Base-by-base conservation (phyloP, 2,888 invertebrate species). In the Ditula angustiorana region DNA sequence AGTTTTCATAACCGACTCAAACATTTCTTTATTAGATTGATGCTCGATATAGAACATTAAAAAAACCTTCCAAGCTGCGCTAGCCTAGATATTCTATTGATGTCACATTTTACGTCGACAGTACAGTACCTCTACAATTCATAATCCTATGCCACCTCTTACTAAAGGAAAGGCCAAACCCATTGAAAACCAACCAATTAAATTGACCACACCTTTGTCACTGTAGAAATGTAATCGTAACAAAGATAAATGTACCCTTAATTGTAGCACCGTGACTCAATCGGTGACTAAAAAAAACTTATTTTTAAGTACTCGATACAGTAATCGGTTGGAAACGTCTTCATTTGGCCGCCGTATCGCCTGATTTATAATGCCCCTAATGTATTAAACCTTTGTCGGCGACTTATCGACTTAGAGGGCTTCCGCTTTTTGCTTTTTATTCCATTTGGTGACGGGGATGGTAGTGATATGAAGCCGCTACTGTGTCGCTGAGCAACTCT, bases 381-480 rank as follows among this genome's bases (percentile, higher is more conserved):
- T 80, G 85, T 85, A 85, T 86, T 87, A 85, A 82, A 74, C 83
- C 90, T 90, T 92, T 92, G 92, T 90, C 92, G 92, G 91, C 87
- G 60, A 77, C 81, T 87, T 89, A 89, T 88, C 88, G 81, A 73
- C 77, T 80, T 80, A 78, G 80, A 74, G 74, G 81, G 87, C 89
- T 90, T 90, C 90, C 89, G 89, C 84, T 82, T 73, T 75, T 71
- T 69, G 74, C 65, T 76, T 77, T 82, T 81, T 81, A 79, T 41
- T 58, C 58, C 65, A 55, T 73, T 69, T 71, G 66, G 61, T 53
- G 49, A 53, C 61, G 19, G 44, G 44, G 52, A 50, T 59, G 59
- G 35, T 60, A 37, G 13, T n/a, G 63, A 41, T 52, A 63, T 35
- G 52, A 21, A 44, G 44, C 41, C 33, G 55, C 62, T 63, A 64